Evolutionary conservation across 1,140 invertebrate species (phyloP), one percentile per base, ranked within the genome.

Genomic region (Onthophagus taurus): DNA sequence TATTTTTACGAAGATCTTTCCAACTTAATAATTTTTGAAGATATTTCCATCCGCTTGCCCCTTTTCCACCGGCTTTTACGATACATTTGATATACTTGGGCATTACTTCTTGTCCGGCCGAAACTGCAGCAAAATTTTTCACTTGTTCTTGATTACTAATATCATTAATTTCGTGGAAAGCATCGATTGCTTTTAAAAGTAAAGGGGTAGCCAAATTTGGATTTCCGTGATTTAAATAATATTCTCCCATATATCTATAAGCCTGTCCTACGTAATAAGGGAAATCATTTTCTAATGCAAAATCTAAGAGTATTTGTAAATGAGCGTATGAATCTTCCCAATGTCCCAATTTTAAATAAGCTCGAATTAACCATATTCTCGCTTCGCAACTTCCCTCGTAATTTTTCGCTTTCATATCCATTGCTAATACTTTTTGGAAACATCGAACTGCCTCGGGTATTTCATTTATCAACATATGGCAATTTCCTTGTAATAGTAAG

Each of bases 401-500:
- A 33, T 67, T 58, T 3, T 61, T 53, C n/a, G 57, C 59, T 2
- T 54, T 50, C 7, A 55, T 48, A 29, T 71, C 57, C n/a, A 71
- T 66, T 20, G 62, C 55, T 2, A 65, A 61, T 0, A 68, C 67
- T 48, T 66, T 66, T 11, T 63, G 54, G 42, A 72, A 70, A 1
- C 67, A 66, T 31, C 64, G 64, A 21, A 66, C 60, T 0, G 70
- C 69, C 20, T 66, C 64, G 37, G 67, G 66, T 29, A 67, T 53
- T 45, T 66, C 64, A 16, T 64, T 63, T 58, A 65, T 64, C 14
- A 60, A 46, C 18, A 72, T 41, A 43, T 74, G 66, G 46, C 68
- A 70, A 17, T 67, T 59, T 1, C 70, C 72, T 30, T 70, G 69
- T 45, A 72, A 58, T 18, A 70, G 58, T 16, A 71, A 64, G 9